Conservation (phyloP, 2,797 vertebrate genomes). For the Clarias fuscus region DNA sequence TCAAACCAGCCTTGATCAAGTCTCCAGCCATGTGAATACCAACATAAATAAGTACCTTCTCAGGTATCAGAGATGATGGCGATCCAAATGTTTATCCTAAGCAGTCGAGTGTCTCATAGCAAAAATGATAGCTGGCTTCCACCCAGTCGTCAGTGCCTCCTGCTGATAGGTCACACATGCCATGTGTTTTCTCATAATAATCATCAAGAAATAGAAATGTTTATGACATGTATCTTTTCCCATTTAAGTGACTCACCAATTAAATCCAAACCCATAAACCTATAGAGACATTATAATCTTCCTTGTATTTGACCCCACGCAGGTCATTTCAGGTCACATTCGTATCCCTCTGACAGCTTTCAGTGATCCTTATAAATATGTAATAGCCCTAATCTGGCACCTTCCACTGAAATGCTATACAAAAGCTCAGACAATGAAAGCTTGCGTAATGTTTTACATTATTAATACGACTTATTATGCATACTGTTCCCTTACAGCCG, state of each 20-base stretch:
- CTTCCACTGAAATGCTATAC: slow-evolving; percentile 1
- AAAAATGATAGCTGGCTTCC: not conserved
- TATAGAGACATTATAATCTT: not conserved
- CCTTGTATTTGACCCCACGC: not conserved
- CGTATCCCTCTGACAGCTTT: not conserved
- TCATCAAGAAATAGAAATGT: too few species aligned
- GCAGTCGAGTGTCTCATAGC: not conserved
- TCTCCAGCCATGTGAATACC: not conserved
- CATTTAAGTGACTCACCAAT: not conserved
- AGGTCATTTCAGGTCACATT: not conserved
- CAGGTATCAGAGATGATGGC: not conserved
- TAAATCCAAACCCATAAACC: not conserved
- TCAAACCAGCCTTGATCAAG: not conserved
- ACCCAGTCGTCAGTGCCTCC: not conserved
- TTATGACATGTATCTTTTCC: not conserved
- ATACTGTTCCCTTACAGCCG: not conserved
- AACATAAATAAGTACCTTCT: not conserved
- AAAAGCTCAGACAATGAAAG: slow-evolving; percentile 16
- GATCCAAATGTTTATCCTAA: slow-evolving; percentile 4
- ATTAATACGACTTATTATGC: slow-evolving; percentile 28
- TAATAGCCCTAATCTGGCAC: not conserved
- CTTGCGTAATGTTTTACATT: slow-evolving; percentile 18
- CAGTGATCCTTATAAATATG: not conserved
- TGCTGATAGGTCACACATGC: not conserved
- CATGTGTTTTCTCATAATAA: not conserved